Evolutionary conservation across 2,797 vertebrate genomes (phyloP), one percentile per base, ranked within the genome.

Genomic region (Xenopus petersii): DNA sequence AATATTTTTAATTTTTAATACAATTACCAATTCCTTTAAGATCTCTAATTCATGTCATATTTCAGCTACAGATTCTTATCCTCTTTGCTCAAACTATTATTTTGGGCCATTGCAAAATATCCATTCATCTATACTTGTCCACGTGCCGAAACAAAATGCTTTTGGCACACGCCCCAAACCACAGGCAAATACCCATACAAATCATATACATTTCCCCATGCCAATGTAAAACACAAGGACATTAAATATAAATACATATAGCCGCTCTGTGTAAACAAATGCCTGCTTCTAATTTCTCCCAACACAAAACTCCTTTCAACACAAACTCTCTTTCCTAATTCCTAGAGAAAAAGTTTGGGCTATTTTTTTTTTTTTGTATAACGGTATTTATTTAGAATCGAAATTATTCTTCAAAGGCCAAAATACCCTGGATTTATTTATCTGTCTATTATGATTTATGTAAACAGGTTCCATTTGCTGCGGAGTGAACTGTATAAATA

Each of bases 391-490:
- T 75, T 69, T 69, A 46, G 16, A 46, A 9, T 9, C 65, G 16
- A 12, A 54, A 33, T 26, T 17, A 67, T 59, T 67, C 62, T 66
- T 76, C 68, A 71, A 76, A 75, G 66, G 12, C 48, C 16, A 1
- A 2, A 15, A 63, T 12, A 12, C 13, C 12, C 15, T 13, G 17
- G 21, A 71, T 67, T 21, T 71, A 51, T 67, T 61, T 67, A 26
- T 51, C 51, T 10, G 47, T 13, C 65, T 33, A 21, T 63, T 56
- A 13, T 54, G 24, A 65, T 58, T 51, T 64, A 12, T 58, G 63
- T 65, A 71, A 76, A 76, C 67, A 70, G 36, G 21, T 15, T 47
- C 15, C 33, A 21, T 68, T 75, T 62, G 48, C 62, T 75, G 61
- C 55, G 9, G 47, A 4, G 13, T 1, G 46, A 51, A 21, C 69